phyloP scores from a whole-genome alignment of 2,888 invertebrate genomes.

The Drosophila emarginata region DNA sequence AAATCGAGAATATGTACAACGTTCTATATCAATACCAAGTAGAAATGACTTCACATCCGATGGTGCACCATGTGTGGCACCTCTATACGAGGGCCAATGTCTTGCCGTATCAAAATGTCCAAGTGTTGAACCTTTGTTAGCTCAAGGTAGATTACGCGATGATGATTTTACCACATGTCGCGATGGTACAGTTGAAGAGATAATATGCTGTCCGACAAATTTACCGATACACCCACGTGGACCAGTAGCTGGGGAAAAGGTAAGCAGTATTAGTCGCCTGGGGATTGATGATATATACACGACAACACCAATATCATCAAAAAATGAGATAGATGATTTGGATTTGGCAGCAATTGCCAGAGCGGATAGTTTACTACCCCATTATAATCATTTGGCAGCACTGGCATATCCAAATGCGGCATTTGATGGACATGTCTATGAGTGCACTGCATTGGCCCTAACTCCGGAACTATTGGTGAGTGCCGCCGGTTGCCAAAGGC shows the following conservation, averaged over 20 bases:
- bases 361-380: conserved; percentile 34
- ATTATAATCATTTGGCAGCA: conserved; percentile 54
- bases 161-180: conserved; percentile 51
- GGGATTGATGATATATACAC: not conserved
- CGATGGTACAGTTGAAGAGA: conserved; percentile 53
- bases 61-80: conserved; percentile 44
- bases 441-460: conserved; percentile 53
- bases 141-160: conserved; percentile 44
- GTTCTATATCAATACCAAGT: not conserved
- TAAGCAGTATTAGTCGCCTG: conserved; percentile 9
- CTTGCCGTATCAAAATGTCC: conserved; percentile 44
- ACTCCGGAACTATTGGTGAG: conserved; percentile 47
- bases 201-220: conserved; percentile 62
- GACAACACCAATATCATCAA: not conserved
- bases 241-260: not conserved
- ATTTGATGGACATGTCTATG: conserved; percentile 56
- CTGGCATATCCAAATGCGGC: conserved; percentile 60
- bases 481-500: conserved; percentile 51
- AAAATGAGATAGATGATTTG: conserved; percentile 2
- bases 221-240: conserved; percentile 53
- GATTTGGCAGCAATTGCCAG: conserved; percentile 15
- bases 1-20: conserved; percentile 39
- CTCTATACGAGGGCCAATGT: conserved; percentile 59
- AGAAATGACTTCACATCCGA: conserved; percentile 3
- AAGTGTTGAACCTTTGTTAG: conserved; percentile 39